Conservation (phyloP, 2,888 invertebrate species). For the Adela reaumurella region DNA sequence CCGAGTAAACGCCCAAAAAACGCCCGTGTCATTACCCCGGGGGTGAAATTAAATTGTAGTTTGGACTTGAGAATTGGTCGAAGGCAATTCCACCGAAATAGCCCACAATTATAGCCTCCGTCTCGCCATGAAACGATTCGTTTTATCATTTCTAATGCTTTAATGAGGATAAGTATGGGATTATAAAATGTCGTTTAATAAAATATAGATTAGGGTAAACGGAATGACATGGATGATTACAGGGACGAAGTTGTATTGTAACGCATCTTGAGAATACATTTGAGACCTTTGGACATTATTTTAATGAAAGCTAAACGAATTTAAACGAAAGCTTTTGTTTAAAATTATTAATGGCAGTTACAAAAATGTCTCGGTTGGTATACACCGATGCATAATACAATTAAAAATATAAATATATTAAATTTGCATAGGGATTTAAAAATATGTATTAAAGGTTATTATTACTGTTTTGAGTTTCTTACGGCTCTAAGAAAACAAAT, state of each 20-base stretch:
- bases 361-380: no score
- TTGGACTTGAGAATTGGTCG: constrained; percentile 29
- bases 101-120: constrained; percentile 21
- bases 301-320: no score
- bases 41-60: constrained; percentile 44
- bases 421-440: no score
- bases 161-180: constrained; percentile 42
- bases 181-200: constrained; percentile 55
- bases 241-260: constrained; percentile 12
- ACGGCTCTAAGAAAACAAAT: no score
- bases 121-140: constrained; percentile 18
- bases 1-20: constrained; percentile 36
- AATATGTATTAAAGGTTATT: no score
- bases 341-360: no score
- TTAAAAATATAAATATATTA: no score
- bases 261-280: constrained; percentile 20
- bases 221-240: constrained; percentile 21
- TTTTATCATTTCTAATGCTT: constrained; percentile 47
- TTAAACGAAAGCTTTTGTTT: no score
- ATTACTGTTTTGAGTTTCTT: no score
- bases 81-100: constrained; percentile 34
- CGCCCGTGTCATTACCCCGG: constrained; percentile 38
- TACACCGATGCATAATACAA: no score
- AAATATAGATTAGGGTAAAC: constrained; percentile 33
- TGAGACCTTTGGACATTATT: no score